These are phyloP conservation scores for Arbacia lixula DNA, from an alignment of 53 echinoderm and acorn worm species.

Conservation along the genomic window DNA sequence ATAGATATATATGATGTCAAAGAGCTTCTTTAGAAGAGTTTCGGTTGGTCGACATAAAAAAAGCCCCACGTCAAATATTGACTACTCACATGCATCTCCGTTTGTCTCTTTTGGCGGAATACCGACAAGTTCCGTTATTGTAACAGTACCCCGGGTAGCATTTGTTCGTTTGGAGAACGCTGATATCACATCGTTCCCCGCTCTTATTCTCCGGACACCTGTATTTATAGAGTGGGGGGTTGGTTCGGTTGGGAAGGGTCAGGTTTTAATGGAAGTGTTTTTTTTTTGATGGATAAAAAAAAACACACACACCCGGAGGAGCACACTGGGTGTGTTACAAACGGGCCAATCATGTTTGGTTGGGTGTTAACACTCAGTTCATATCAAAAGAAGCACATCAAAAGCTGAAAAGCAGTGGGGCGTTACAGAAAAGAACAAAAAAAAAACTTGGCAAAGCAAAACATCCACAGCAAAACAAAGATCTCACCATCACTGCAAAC, in stretches of 20 bases:
- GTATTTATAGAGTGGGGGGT: constrained; percentile 37
- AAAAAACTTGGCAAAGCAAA: too few species aligned
- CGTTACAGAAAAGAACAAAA: too few species aligned
- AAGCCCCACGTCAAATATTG: constrained; percentile 28
- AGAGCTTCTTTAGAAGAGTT: not conserved
- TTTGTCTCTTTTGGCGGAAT: constrained; percentile 54
- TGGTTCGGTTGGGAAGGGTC: constrained; percentile 14
- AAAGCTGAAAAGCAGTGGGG: too few species aligned
- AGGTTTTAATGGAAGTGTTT: constrained; percentile 4
- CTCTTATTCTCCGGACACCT: constrained; percentile 59
- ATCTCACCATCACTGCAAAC: too few species aligned
- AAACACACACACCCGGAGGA: too few species aligned
- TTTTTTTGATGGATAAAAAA: too few species aligned
- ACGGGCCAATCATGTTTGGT: too few species aligned
- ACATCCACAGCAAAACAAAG: too few species aligned
- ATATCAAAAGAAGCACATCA: too few species aligned
- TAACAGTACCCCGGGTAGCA: constrained; percentile 49
- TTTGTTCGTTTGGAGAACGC: constrained; percentile 32
- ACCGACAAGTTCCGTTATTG: constrained; percentile 59
- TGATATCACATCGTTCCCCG: constrained; percentile 37
- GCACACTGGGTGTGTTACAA: too few species aligned
- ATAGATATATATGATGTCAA: constrained; percentile 29
- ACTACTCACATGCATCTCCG: constrained; percentile 62
- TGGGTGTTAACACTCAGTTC: too few species aligned
- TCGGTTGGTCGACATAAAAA: constrained; percentile 20